A percentile compares a stretch with the other conserved stretches of the same genome.
These are phyloP conservation scores for Adelphocoris suturalis DNA, from an alignment of 2,888 invertebrate genomes.

Conservation along the genomic window DNA sequence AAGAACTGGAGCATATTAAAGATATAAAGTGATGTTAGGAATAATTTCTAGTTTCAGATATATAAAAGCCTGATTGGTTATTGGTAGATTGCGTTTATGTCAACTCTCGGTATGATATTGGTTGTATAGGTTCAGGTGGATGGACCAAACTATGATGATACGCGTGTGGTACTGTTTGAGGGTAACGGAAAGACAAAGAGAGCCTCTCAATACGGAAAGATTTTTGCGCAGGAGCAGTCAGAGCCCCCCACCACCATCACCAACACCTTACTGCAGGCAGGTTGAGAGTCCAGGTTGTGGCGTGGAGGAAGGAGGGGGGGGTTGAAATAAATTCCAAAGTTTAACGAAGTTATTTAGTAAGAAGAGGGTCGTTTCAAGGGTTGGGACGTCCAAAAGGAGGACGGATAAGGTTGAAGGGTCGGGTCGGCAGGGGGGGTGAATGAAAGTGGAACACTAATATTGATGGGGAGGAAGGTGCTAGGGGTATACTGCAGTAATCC, in stretches of 20 bases:
- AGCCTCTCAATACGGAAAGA: not conserved
- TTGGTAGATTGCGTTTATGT: too few relatives aligned
- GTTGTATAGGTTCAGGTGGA: too few relatives aligned
- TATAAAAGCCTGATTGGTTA: too few relatives aligned
- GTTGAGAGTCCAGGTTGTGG: not conserved
- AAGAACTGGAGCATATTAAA: too few relatives aligned
- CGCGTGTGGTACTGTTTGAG: too few relatives aligned
- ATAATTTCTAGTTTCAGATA: too few relatives aligned
- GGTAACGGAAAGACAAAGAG: too few relatives aligned
- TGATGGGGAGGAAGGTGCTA: constrained; percentile 26
- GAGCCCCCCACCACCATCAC: not conserved
- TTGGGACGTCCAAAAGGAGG: not conserved
- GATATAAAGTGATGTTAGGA: too few relatives aligned
- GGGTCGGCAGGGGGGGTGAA: constrained; percentile 13
- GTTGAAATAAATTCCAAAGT: constrained; percentile 23
- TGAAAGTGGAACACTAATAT: constrained; percentile 48
- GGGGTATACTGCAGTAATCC: constrained; percentile 56
- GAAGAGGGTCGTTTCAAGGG: constrained; percentile 24
- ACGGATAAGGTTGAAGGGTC: not conserved
- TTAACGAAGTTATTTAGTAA: constrained; percentile 47
- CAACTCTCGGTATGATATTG: too few relatives aligned
- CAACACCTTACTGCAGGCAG: not conserved
- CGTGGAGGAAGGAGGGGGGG: not conserved
- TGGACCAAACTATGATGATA: too few relatives aligned
- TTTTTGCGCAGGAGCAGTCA: not conserved